These are phyloP conservation scores for Nyctalus aviator DNA, from an alignment of 2,797 vertebrate species.

Conservation along the genomic window DNA sequence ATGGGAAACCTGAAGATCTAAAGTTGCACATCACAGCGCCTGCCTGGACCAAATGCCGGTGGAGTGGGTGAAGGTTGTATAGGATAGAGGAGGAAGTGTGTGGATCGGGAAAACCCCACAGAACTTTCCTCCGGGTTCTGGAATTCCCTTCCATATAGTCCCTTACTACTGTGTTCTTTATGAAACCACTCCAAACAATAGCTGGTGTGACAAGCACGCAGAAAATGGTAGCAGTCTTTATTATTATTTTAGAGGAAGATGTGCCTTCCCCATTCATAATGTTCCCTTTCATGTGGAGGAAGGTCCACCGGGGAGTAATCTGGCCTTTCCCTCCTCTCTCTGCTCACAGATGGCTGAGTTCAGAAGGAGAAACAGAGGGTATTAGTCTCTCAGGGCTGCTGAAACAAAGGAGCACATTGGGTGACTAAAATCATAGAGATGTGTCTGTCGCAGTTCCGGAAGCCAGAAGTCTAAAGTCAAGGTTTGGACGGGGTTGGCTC, in stretches of 20 bases:
- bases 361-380: not conserved
- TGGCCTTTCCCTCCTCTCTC: not conserved
- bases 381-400: not conserved
- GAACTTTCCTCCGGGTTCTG: not conserved
- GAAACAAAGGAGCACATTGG: not conserved
- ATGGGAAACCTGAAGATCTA: not conserved
- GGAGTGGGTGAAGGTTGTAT: not conserved
- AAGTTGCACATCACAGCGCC: not conserved
- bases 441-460: not conserved
- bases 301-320: not conserved
- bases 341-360: not conserved
- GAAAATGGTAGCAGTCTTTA: not conserved
- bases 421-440: not conserved
- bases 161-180: not conserved
- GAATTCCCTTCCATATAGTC: slow-evolving; percentile 43
- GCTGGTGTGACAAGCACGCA: not conserved
- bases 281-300: not conserved
- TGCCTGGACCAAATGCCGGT: not conserved
- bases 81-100: slow-evolving; percentile 24
- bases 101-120: not conserved
- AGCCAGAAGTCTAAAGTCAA: not conserved
- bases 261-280: not conserved
- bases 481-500: not conserved
- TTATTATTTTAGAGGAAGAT: slow-evolving; percentile 8
- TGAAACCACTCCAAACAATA: not conserved